Evolutionary conservation across 2,888 invertebrate genomes (phyloP).

Genomic region (Rosalia funebris): DNA sequence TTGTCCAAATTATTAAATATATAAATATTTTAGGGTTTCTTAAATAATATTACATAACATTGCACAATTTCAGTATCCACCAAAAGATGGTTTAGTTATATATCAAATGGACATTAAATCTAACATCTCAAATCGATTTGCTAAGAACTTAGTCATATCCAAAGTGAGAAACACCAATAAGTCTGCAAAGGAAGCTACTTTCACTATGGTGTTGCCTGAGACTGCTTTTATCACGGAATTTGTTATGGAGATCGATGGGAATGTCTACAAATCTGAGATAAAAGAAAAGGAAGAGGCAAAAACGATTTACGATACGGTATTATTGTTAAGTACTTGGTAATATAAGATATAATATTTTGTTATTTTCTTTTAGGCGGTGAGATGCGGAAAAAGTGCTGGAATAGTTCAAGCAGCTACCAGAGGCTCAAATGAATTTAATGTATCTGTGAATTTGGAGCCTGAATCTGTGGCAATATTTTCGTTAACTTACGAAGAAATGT

Average conservation of each 20-base stretch:
- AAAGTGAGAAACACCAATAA: constrained; percentile 71
- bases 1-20: too few species aligned
- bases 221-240: constrained; percentile 78
- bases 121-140: constrained; percentile 72
- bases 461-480: constrained; percentile 73
- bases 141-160: constrained; percentile 73
- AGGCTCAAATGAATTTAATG: constrained; percentile 76
- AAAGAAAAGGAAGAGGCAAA: constrained; percentile 74
- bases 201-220: constrained; percentile 74
- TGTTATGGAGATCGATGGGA: constrained; percentile 73
- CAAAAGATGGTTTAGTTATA: constrained; percentile 60
- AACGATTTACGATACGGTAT: constrained; percentile 59
- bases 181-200: constrained; percentile 71
- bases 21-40: too few species aligned
- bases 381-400: constrained; percentile 70
- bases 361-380: constrained; percentile 63
- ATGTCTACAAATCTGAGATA: constrained; percentile 72
- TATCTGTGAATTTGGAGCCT: constrained; percentile 74
- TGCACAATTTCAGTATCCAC: too few species aligned
- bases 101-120: constrained; percentile 72
- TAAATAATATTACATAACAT: too few species aligned
- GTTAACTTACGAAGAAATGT: constrained; percentile 77
- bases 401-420: constrained; percentile 73
- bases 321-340: background rate
- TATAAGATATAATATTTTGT: background rate